phyloP scores from a whole-genome alignment of 2,888 invertebrate genomes.

The Scaptomyza tumidula region DNA sequence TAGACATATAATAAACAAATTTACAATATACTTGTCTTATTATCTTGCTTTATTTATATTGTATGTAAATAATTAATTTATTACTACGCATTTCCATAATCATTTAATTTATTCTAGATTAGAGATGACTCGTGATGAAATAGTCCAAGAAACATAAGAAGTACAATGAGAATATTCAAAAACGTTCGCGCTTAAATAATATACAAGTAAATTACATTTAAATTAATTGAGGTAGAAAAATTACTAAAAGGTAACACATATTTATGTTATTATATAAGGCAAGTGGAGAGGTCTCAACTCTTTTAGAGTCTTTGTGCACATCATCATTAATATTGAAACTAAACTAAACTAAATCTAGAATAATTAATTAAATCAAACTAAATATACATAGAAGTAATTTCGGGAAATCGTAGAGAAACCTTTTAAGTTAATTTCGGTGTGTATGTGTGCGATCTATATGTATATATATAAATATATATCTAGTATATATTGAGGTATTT shows the following conservation, averaged over 20 bases:
- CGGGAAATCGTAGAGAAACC: constrained; percentile 47
- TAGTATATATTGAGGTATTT: constrained; percentile 68
- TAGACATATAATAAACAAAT: constrained; percentile 33
- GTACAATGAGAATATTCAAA: constrained; percentile 29
- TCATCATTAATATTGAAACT: constrained; percentile 61
- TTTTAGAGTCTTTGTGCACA: constrained; percentile 66
- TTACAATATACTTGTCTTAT: constrained; percentile 35
- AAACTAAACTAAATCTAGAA: constrained; percentile 63
- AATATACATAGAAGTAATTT: constrained; percentile 17
- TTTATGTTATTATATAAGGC: constrained; percentile 72
- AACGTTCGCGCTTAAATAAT: constrained; percentile 67
- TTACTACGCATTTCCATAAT: constrained; percentile 47
- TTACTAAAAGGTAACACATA: constrained; percentile 80
- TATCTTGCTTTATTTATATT: constrained; percentile 48
- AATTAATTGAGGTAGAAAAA: constrained; percentile 77
- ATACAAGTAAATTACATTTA: constrained; percentile 69
- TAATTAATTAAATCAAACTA: constrained; percentile 47
- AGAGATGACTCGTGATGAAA: constrained; percentile 54
- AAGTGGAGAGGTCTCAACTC: constrained; percentile 66
- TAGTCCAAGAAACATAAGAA: constrained; percentile 35
- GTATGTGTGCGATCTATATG: constrained; percentile 37
- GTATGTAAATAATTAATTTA: constrained; percentile 40
- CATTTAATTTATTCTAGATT: constrained; percentile 53
- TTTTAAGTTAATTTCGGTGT: constrained; percentile 16
- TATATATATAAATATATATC: no score